Evolutionary conservation across 2,797 vertebrate species (phyloP).

Genomic region (Aselliscus stoliczkanus): DNA sequence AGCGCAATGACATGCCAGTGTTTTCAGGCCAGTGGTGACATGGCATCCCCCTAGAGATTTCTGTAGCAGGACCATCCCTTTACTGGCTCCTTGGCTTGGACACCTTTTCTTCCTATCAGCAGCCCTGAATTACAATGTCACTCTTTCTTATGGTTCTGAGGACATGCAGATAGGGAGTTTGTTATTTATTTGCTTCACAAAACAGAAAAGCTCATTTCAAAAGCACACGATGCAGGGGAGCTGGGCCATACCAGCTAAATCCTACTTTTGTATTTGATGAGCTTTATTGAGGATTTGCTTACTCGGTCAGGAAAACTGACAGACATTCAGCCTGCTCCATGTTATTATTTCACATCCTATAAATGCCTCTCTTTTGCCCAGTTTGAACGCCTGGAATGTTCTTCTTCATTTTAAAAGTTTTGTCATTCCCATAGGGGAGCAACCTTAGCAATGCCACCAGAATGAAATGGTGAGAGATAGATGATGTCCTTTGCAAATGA

Average conservation of each 20-base stretch:
- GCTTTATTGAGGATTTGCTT: constrained; percentile 47
- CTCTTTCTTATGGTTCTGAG: constrained; percentile 59
- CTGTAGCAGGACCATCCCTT: constrained; percentile 43
- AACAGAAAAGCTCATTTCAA: constrained; percentile 42
- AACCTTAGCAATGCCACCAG: neutral
- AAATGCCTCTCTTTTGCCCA: neutral
- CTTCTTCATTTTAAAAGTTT: neutral
- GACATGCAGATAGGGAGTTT: neutral
- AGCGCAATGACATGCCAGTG: neutral
- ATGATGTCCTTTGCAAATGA: neutral
- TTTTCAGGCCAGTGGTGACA: neutral
- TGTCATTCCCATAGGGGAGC: neutral
- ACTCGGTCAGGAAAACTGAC: constrained; percentile 10
- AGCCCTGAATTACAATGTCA: constrained; percentile 59
- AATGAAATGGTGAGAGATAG: neutral
- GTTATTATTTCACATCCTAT: neutral
- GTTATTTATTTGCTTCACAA: constrained; percentile 53
- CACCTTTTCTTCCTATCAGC: constrained; percentile 53
- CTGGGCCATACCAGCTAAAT: neutral
- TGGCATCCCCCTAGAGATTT: neutral
- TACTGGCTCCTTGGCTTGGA: constrained; percentile 35
- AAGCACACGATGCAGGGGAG: neutral
- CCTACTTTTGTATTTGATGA: constrained; percentile 29
- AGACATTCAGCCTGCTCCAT: neutral
- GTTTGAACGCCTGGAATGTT: neutral